Percentiles rank a stretch among this genome's conserved stretches.
Conservation (phyloP, 2,113 vertebrate species). For the Miniopterus natalensis region DNA sequence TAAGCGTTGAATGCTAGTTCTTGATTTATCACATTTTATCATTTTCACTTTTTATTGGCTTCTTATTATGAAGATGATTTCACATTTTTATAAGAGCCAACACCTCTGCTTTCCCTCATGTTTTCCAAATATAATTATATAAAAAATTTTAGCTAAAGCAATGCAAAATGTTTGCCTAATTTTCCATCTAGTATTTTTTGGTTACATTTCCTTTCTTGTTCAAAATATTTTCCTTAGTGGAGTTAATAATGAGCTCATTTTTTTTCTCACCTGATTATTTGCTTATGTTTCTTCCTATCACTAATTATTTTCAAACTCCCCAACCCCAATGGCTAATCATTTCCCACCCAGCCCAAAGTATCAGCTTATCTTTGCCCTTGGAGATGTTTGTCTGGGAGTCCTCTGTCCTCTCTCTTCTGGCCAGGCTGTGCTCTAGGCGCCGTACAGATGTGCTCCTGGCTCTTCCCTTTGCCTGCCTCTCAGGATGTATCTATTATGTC, state of each 20-base stretch:
- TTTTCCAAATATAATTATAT: neutral
- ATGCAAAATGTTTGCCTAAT: conserved; percentile 20
- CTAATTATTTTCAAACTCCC: neutral
- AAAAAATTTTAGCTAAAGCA: neutral
- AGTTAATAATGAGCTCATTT: neutral
- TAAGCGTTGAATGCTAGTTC: neutral
- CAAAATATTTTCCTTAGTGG: conserved; percentile 37
- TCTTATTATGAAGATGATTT: conserved; percentile 1
- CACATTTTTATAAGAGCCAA: neutral
- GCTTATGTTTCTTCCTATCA: neutral
- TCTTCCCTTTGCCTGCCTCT: neutral
- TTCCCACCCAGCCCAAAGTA: neutral
- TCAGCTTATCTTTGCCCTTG: neutral
- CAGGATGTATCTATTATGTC: neutral
- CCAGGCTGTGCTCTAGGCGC: neutral
- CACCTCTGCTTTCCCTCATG: neutral
- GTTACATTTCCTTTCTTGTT: conserved; percentile 20
- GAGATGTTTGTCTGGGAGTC: neutral
- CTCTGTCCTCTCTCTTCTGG: neutral
- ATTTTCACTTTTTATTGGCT: neutral
- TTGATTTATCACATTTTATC: neutral
- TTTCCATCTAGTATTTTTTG: neutral
- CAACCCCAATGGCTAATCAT: neutral
- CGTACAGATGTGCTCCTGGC: too few species aligned
- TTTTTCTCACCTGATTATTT: neutral